Conservation (phyloP, 2,113 vertebrate species). For the Nannospalax galili region DNA sequence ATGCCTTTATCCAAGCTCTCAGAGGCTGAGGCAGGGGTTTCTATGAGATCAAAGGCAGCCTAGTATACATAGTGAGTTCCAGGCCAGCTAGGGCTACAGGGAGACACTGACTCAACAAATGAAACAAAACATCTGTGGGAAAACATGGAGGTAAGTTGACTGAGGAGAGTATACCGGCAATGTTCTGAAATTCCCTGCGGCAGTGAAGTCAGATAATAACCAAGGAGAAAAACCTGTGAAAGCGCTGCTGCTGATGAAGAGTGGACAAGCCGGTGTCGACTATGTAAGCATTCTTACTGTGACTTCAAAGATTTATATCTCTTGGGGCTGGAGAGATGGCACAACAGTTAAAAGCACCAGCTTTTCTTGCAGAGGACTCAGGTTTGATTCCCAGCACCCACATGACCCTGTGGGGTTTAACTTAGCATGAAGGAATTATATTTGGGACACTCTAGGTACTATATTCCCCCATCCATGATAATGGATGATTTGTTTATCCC, state of each 20-base stretch:
- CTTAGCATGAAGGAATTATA: background rate
- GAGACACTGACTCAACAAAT: no score
- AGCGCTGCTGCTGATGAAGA: background rate
- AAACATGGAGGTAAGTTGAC: background rate
- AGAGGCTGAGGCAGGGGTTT: no score
- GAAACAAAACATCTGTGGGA: no score
- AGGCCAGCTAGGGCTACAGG: no score
- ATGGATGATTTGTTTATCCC: background rate
- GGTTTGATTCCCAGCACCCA: no score
- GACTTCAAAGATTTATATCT: background rate
- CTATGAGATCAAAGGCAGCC: no score
- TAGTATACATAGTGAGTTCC: no score
- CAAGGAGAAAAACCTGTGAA: background rate
- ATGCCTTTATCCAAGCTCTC: no score
- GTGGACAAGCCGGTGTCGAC: background rate
- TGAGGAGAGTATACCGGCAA: background rate
- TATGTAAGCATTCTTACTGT: background rate
- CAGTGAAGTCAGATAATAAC: background rate
- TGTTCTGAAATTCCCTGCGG: background rate
- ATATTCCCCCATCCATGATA: background rate
- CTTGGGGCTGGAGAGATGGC: no score
- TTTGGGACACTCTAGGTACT: fast-evolving
- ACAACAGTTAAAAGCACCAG: no score
- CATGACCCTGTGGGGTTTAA: background rate
- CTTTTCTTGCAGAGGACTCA: no score